These are phyloP conservation scores for Podarcis cretensis DNA, from an alignment of 2,113 vertebrate species.

Conservation along the genomic window DNA sequence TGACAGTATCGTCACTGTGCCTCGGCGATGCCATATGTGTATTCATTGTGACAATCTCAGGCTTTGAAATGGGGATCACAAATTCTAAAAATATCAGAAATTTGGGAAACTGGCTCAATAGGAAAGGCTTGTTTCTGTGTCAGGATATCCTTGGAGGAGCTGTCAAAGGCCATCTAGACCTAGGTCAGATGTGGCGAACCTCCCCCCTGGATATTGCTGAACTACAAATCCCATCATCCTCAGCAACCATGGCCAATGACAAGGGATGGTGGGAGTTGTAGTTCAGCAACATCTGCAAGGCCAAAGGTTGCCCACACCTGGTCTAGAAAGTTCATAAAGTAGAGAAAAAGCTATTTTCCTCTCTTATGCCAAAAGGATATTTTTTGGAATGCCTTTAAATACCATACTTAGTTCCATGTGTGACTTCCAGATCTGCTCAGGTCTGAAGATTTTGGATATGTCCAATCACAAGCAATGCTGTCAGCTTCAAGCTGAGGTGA, in stretches of 20 bases:
- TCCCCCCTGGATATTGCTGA: too few relatives aligned
- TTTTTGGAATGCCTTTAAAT: neutral
- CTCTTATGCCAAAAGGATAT: neutral
- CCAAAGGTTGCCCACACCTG: too few relatives aligned
- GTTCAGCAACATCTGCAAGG: too few relatives aligned
- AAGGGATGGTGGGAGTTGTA: too few relatives aligned
- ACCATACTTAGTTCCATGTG: neutral
- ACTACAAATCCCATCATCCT: too few relatives aligned
- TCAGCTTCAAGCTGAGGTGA: neutral
- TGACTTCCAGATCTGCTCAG: neutral
- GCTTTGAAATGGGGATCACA: neutral
- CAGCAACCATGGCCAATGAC: too few relatives aligned
- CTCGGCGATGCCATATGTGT: conserved; percentile 6
- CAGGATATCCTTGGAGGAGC: neutral
- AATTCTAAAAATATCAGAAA: neutral
- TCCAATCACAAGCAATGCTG: neutral
- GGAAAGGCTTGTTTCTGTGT: conserved; percentile 1
- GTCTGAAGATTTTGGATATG: neutral
- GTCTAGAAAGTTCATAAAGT: neutral
- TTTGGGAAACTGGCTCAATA: conserved; percentile 12
- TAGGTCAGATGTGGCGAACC: too few relatives aligned
- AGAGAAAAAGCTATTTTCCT: neutral
- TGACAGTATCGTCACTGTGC: neutral
- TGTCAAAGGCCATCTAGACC: neutral
- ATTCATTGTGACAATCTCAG: neutral